Conservation (phyloP, 2,888 invertebrate species). For the Sphinx pinastri region DNA sequence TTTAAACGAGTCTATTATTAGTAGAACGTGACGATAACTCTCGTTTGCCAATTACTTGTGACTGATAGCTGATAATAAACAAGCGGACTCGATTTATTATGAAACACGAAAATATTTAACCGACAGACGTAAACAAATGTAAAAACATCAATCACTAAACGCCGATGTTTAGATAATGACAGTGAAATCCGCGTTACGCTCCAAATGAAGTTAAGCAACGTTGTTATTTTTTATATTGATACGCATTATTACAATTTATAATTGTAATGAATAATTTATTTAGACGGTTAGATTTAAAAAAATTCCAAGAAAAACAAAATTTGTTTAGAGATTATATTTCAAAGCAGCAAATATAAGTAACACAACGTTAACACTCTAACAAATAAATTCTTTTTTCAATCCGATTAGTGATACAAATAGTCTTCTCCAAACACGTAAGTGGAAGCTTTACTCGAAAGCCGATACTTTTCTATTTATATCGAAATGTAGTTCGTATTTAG, state of each 20-base stretch:
- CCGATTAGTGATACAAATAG: too few relatives aligned
- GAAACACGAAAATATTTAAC: conserved; percentile 57
- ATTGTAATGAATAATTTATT: too few relatives aligned
- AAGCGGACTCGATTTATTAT: conserved; percentile 55
- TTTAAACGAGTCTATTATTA: conserved; percentile 37
- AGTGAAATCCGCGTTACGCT: conserved; percentile 41
- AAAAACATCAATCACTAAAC: conserved; percentile 59
- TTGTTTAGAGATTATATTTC: too few relatives aligned
- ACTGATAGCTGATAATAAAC: conserved; percentile 58
- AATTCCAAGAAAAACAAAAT: too few relatives aligned
- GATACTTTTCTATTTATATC: background rate
- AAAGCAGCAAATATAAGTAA: too few relatives aligned
- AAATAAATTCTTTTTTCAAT: too few relatives aligned
- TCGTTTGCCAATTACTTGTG: conserved; percentile 54
- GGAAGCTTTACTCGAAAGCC: background rate
- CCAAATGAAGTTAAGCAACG: background rate
- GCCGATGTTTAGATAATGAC: conserved; percentile 52
- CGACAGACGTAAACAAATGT: conserved; percentile 61
- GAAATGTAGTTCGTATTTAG: background rate
- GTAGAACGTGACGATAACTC: conserved; percentile 49
- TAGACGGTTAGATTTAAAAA: too few relatives aligned
- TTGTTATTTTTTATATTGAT: background rate
- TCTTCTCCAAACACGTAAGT: too few relatives aligned
- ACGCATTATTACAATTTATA: background rate
- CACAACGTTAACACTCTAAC: too few relatives aligned